Evolutionary conservation across 2,797 vertebrate genomes (phyloP).

Genomic region (Pantherophis alleghaniensis): DNA sequence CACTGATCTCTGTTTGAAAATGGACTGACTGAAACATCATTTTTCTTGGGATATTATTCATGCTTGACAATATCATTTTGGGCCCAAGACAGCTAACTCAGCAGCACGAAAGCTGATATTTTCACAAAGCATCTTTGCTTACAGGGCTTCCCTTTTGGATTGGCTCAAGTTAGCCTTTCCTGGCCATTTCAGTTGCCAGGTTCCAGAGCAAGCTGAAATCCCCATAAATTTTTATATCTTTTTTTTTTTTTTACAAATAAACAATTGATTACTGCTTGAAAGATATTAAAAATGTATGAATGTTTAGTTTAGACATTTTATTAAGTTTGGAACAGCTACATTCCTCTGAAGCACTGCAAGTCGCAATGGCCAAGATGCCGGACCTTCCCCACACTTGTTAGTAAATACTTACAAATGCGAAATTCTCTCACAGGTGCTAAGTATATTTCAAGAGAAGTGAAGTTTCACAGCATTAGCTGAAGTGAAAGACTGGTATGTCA

Average conservation of each 20-base stretch:
- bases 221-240: background rate
- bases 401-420: background rate
- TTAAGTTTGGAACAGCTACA: background rate
- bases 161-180: background rate
- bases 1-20: constrained; percentile 23
- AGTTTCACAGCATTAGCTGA: constrained; percentile 12
- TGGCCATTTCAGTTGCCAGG: accelerated
- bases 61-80: background rate
- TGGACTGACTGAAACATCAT: background rate
- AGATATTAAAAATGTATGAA: background rate
- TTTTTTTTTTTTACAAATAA: background rate
- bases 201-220: background rate
- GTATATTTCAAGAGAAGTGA: background rate
- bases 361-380: accelerated
- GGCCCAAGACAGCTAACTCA: background rate
- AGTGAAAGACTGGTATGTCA: constrained; percentile 37
- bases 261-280: constrained; percentile 18
- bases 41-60: background rate
- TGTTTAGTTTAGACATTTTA: background rate
- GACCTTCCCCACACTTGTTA: background rate
- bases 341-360: background rate
- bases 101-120: constrained; percentile 1
- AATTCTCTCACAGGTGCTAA: background rate
- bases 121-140: background rate
- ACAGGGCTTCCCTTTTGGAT: background rate